These are phyloP conservation scores for Azorinus chamasolen DNA, from an alignment of 2,888 invertebrate genomes.

Conservation along the genomic window DNA sequence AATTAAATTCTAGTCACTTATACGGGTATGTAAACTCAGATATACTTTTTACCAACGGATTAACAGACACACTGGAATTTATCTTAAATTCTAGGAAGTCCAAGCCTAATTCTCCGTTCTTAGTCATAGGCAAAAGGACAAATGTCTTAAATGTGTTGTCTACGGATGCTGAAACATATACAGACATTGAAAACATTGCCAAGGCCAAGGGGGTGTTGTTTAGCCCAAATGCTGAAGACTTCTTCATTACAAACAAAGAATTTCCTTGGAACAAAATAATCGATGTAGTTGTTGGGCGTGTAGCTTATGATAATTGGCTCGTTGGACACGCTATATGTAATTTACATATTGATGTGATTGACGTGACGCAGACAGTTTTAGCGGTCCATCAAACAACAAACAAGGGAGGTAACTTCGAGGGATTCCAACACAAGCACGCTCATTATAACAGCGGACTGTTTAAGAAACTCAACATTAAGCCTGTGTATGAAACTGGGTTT, in stretches of 20 bases:
- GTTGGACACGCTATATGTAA: slow-evolving; percentile 68
- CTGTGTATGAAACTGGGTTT: slow-evolving; percentile 64
- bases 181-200: slow-evolving; percentile 46
- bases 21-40: slow-evolving; percentile 81
- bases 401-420: slow-evolving; percentile 68
- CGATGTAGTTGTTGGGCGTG: slow-evolving; percentile 75
- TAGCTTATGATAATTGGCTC: slow-evolving; percentile 79
- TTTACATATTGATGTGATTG: slow-evolving; percentile 62
- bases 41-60: slow-evolving; percentile 72
- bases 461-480: slow-evolving; percentile 50
- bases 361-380: slow-evolving; percentile 68
- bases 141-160: slow-evolving; percentile 64
- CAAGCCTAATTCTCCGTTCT: slow-evolving; percentile 38
- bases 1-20: slow-evolving; percentile 61
- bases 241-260: slow-evolving; percentile 71
- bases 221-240: slow-evolving; percentile 73
- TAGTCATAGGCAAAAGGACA: slow-evolving; percentile 59
- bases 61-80: slow-evolving; percentile 63
- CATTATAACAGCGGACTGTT: slow-evolving; percentile 66
- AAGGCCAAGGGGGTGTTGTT: slow-evolving; percentile 64
- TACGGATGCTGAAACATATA: slow-evolving; percentile 43
- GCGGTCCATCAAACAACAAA: slow-evolving; percentile 76
- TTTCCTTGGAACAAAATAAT: slow-evolving; percentile 74
- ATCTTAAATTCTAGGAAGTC: slow-evolving; percentile 20
- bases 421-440: slow-evolving; percentile 56